Percentiles rank a stretch among this genome's conserved stretches.
phyloP scores from a whole-genome alignment of 2,888 invertebrate species.

The Xestia c-nigrum region DNA sequence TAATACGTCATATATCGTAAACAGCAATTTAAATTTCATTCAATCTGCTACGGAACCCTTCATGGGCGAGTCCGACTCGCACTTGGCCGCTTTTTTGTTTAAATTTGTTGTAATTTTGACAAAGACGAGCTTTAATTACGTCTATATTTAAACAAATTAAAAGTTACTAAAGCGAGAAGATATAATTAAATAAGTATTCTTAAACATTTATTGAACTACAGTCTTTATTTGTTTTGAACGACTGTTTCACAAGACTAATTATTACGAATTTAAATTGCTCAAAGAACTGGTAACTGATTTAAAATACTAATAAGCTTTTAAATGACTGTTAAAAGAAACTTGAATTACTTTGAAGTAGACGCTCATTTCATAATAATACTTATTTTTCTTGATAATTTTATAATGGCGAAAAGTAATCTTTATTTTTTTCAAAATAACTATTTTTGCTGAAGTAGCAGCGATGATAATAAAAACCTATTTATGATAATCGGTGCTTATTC shows the following conservation, averaged over 20 bases:
- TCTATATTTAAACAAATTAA: slow-evolving; percentile 23
- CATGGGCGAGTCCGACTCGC: no score
- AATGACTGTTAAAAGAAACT: slow-evolving; percentile 14
- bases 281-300: slow-evolving; percentile 34
- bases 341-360: slow-evolving; percentile 17
- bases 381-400: slow-evolving; percentile 1
- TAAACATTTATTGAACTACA: slow-evolving; percentile 14
- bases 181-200: slow-evolving; percentile 29
- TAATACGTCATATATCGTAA: no score
- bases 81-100: not conserved
- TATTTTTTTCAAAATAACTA: not conserved
- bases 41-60: no score
- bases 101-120: not conserved
- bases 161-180: slow-evolving; percentile 2
- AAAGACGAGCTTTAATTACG: slow-evolving; percentile 1
- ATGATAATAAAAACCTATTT: not conserved
- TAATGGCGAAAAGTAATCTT: not conserved
- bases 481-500: slow-evolving; percentile 13
- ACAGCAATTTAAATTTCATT: no score
- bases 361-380: not conserved
- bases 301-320: slow-evolving; percentile 25
- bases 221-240: slow-evolving; percentile 48
- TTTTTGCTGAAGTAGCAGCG: not conserved
- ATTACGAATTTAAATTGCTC: slow-evolving; percentile 33
- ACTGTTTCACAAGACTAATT: slow-evolving; percentile 46